A percentile compares a stretch with the other conserved stretches of the same genome.
Evolutionary conservation across 2,797 vertebrate species (phyloP).

Genomic region (Hippopotamyrus pictus): DNA sequence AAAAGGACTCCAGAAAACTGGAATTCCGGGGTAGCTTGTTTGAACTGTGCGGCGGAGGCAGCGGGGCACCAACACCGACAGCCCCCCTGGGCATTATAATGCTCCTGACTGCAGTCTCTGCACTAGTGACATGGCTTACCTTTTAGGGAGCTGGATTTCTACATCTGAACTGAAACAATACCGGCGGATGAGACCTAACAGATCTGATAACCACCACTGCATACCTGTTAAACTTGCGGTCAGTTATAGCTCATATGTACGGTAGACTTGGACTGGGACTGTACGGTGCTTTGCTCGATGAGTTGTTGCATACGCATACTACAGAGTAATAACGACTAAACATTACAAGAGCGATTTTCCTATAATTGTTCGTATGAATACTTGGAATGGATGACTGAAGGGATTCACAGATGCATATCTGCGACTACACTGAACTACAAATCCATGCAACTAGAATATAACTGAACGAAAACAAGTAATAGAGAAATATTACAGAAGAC

Average conservation of each 20-base stretch:
- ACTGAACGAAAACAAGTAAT: background rate
- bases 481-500: background rate
- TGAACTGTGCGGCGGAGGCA: constrained; percentile 84
- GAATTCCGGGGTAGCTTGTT: constrained; percentile 93
- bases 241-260: background rate
- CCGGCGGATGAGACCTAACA: background rate
- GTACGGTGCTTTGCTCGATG: constrained; percentile 7
- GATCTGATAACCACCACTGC: background rate
- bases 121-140: constrained; percentile 78
- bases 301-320: constrained; percentile 19
- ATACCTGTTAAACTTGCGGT: background rate
- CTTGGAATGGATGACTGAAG: background rate
- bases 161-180: background rate
- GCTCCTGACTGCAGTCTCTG: constrained; percentile 71
- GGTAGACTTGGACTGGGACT: background rate
- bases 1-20: constrained; percentile 90
- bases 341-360: background rate
- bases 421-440: background rate
- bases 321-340: constrained; percentile 21
- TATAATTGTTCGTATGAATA: background rate
- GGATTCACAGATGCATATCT: background rate
- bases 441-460: background rate
- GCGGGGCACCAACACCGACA: constrained; percentile 58
- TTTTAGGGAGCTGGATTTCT: constrained; percentile 59
- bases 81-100: constrained; percentile 52